These are phyloP conservation scores for Lepidocyrtinus sp. DNA, from an alignment of 2,888 invertebrate species.

Conservation along the genomic window DNA sequence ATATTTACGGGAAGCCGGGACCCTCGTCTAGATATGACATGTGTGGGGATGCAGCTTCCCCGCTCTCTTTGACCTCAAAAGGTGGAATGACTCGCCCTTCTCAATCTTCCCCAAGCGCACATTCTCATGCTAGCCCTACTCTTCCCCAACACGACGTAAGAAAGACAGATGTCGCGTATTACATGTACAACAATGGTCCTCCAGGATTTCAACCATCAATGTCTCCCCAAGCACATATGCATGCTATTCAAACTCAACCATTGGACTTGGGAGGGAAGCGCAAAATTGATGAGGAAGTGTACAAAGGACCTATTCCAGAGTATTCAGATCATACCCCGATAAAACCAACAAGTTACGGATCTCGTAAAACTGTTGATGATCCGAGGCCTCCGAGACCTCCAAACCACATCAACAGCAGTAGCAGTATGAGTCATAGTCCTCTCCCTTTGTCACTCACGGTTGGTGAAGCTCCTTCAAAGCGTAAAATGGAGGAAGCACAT, in stretches of 20 bases:
- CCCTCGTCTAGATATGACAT: constrained; percentile 75
- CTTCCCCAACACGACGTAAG: constrained; percentile 65
- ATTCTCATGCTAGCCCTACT: constrained; percentile 72
- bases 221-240: constrained; percentile 49
- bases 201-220: constrained; percentile 51
- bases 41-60: constrained; percentile 72
- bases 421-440: no score
- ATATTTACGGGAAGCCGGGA: constrained; percentile 81
- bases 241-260: constrained; percentile 82
- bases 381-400: constrained; percentile 76
- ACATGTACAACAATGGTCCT: constrained; percentile 58
- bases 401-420: constrained; percentile 64
- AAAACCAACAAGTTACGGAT: constrained; percentile 78
- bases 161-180: constrained; percentile 61
- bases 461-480: constrained; percentile 36
- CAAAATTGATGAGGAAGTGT: constrained; percentile 63
- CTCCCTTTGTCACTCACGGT: constrained; percentile 61
- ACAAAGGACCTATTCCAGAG: constrained; percentile 72
- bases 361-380: constrained; percentile 77
- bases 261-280: constrained; percentile 79
- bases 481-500: constrained; percentile 41
- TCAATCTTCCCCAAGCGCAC: constrained; percentile 73
- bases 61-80: constrained; percentile 78
- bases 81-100: constrained; percentile 73
- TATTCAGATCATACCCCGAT: constrained; percentile 69